Base-by-base conservation (phyloP, 2,797 vertebrate genomes). In the Eupleurogrammus muticus region DNA sequence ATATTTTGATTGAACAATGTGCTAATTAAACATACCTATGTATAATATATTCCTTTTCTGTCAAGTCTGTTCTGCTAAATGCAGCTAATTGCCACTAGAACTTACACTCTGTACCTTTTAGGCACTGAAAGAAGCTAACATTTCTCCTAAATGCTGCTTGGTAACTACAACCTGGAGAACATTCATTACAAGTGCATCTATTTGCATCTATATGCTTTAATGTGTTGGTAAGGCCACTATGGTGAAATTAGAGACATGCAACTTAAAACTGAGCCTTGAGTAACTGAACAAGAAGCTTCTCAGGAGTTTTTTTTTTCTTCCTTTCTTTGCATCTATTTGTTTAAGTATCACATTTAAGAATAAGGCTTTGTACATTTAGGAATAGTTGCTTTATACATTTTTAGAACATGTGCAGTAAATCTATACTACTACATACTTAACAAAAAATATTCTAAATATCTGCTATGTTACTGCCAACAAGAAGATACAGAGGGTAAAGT, bases 341-440 rank as follows among this genome's bases (percentile, higher is more conserved):
- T 7, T 20, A 40, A 17, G 9, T 35, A 34, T 50, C 16, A 51
- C 4, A 50, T 35, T 34, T 23, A 51, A 64, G 12, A 42, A 16
- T 51, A 12, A 9, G 13, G 12, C 23, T 73, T 51, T 59, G 24
- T 13, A 23, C 0, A 34, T 42, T 57, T 70, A 54, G 35, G 11
- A 40, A 17, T 23, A 19, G 14, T n/a, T 24, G 51, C 9, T 20
- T 34, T 1, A 24, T 32, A 46, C 23, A 23, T n/a, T 9, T 58
- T 69, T 69, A 34, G 59, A 59, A 53, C 64, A 53, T 40, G 38
- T 28, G 38, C 24, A 16, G 19, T 42, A 34, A 3, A 28, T 28
- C 28, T n/a, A n/a, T n/a, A n/a, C n/a, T n/a, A n/a, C n/a, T n/a
- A n/a, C n/a, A n/a, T n/a, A n/a, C n/a, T 28, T 28, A 28, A 28